Evolutionary conservation across 2,888 invertebrate species (phyloP).

Genomic region (Eretmocerus hayati): DNA sequence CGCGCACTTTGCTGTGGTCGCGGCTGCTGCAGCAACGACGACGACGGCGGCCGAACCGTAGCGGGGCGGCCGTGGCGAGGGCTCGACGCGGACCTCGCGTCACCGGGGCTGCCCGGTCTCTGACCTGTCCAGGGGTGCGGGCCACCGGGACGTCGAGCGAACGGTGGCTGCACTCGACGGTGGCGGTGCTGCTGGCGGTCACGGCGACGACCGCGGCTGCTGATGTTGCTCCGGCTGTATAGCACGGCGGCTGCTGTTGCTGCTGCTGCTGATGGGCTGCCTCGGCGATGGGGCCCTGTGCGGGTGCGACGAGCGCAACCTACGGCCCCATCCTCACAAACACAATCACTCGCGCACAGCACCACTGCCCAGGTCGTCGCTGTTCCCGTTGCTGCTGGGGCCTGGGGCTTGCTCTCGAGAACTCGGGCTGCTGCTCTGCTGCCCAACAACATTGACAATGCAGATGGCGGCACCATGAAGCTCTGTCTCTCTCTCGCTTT

Average conservation of each 20-base stretch:
- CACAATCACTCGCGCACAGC: no score
- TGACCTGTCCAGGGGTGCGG: no score
- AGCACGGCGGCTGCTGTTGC: background rate
- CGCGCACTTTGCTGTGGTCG: no score
- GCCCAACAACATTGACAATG: constrained; percentile 72
- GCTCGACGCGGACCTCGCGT: no score
- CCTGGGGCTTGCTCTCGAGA: constrained; percentile 24
- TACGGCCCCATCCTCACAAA: background rate
- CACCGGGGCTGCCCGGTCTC: no score
- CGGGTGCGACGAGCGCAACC: constrained; percentile 5
- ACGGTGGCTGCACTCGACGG: background rate
- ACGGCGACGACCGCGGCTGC: constrained; percentile 29
- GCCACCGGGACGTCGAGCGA: no score
- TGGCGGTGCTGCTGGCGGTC: background rate
- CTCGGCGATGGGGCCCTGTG: background rate
- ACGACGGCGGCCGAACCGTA: no score
- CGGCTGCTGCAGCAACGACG: no score
- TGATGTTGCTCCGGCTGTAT: background rate
- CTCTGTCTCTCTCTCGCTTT: constrained; percentile 5
- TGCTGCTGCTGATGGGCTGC: background rate
- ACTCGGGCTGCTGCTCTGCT: constrained; percentile 31
- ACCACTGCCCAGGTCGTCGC: constrained; percentile 20
- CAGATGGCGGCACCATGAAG: constrained; percentile 63
- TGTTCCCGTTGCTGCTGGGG: constrained; percentile 30
- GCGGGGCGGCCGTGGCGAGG: no score